phyloP scores from a whole-genome alignment of 2,888 invertebrate species.

The Cosmorhoe ocellata region DNA sequence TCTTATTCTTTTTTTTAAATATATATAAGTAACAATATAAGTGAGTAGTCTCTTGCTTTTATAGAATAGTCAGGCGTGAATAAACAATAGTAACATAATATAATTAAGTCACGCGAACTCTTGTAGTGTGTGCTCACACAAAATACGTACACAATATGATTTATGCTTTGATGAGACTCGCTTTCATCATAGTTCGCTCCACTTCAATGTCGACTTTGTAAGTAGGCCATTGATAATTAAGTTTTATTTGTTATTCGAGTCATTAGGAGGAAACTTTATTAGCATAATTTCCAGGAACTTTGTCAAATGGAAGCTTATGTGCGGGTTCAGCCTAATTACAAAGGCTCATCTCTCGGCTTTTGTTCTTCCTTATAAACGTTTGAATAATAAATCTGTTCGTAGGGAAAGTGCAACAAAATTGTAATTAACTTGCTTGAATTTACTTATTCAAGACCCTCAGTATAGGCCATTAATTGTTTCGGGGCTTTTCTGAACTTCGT shows the following conservation, averaged over 20 bases:
- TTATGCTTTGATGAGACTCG: slow-evolving; percentile 38
- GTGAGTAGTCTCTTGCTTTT: too few relatives aligned
- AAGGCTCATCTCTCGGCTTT: slow-evolving; percentile 40
- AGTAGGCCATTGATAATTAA: slow-evolving; percentile 58
- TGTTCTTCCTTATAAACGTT: slow-evolving; percentile 29
- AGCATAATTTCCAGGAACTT: slow-evolving; percentile 51
- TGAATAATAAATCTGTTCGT: slow-evolving; percentile 36
- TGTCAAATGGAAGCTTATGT: slow-evolving; percentile 47
- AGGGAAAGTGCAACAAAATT: slow-evolving; percentile 32
- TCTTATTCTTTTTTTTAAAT: too few relatives aligned
- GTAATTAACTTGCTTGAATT: slow-evolving; percentile 30
- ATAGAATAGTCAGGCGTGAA: too few relatives aligned
- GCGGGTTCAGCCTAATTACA: slow-evolving; percentile 49
- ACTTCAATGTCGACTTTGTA: slow-evolving; percentile 39
- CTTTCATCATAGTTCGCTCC: slow-evolving; percentile 46
- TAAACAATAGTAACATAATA: neutral
- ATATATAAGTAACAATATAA: too few relatives aligned
- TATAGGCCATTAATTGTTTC: slow-evolving; percentile 32
- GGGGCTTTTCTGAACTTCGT: slow-evolving; percentile 30
- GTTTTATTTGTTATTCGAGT: slow-evolving; percentile 56
- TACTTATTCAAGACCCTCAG: slow-evolving; percentile 27
- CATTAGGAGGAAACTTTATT: slow-evolving; percentile 51
- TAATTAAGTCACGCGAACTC: neutral
- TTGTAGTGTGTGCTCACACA: slow-evolving; percentile 1
- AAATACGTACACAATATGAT: slow-evolving; percentile 32